phyloP scores from a whole-genome alignment of 2,113 vertebrate genomes.

The Dipodomys merriami region DNA sequence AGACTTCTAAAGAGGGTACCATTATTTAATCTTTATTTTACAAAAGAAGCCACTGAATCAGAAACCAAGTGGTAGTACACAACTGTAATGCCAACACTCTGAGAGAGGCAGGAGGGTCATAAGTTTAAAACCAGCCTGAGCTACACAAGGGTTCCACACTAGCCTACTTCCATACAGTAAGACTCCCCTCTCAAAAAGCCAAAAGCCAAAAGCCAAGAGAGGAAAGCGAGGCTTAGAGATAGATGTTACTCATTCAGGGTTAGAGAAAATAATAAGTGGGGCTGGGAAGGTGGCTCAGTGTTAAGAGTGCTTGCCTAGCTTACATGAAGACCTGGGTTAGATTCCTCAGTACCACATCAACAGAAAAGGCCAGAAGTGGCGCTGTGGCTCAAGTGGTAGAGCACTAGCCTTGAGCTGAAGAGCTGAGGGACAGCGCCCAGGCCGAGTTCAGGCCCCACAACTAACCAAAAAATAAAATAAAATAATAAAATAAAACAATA shows the following conservation, averaged over 20 bases:
- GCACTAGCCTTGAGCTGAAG: no score
- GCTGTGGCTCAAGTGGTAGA: no score
- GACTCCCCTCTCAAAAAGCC: neutral
- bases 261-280: neutral
- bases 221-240: neutral
- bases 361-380: no score
- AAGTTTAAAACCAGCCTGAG: neutral
- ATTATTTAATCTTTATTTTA: constrained; percentile 4
- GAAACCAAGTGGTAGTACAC: neutral
- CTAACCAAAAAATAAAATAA: no score
- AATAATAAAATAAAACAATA: no score
- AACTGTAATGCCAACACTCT: neutral
- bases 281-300: no score
- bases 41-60: neutral
- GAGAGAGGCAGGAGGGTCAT: neutral
- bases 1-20: neutral
- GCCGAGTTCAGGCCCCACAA: no score
- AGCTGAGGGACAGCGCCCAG: no score
- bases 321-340: no score
- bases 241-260: neutral
- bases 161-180: neutral
- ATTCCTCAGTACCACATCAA: no score
- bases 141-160: neutral
- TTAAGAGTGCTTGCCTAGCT: no score
- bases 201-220: neutral